Percentiles rank a stretch among this genome's conserved stretches.
phyloP scores from a whole-genome alignment of 2,797 vertebrate species.

The Gobio occitaniae region DNA sequence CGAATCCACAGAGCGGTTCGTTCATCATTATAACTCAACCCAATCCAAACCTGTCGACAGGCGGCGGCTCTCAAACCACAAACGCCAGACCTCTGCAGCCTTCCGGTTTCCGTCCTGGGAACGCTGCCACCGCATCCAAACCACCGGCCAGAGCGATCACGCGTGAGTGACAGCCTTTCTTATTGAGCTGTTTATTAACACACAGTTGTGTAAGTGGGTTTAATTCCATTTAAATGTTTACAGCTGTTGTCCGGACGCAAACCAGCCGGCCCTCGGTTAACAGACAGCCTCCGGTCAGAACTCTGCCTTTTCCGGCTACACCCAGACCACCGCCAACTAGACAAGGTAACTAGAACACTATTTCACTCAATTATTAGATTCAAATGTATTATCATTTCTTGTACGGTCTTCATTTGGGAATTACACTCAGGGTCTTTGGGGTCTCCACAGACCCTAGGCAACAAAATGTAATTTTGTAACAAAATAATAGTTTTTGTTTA shows the following conservation, averaged over 20 bases:
- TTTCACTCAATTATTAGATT: not conserved
- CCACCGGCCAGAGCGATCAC: constrained; percentile 46
- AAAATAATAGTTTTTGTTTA: no score
- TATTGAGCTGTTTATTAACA: not conserved
- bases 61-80: constrained; percentile 26
- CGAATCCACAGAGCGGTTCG: constrained; percentile 18
- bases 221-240: not conserved
- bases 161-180: constrained; percentile 45
- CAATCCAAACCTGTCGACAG: constrained; percentile 17
- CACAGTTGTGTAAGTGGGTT: constrained; percentile 18
- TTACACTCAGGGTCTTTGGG: no score
- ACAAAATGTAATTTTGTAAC: no score
- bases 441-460: no score
- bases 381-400: not conserved
- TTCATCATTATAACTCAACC: constrained; percentile 21
- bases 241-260: constrained; percentile 56
- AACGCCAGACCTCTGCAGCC: constrained; percentile 42
- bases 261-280: constrained; percentile 50
- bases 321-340: constrained; percentile 43
- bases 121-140: constrained; percentile 24
- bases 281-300: constrained; percentile 50
- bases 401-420: no score
- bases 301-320: constrained; percentile 44
- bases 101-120: not conserved
- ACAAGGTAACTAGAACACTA: constrained; percentile 49